phyloP scores from a whole-genome alignment of 2,888 invertebrate genomes.

The Leptinotarsa haldemani region DNA sequence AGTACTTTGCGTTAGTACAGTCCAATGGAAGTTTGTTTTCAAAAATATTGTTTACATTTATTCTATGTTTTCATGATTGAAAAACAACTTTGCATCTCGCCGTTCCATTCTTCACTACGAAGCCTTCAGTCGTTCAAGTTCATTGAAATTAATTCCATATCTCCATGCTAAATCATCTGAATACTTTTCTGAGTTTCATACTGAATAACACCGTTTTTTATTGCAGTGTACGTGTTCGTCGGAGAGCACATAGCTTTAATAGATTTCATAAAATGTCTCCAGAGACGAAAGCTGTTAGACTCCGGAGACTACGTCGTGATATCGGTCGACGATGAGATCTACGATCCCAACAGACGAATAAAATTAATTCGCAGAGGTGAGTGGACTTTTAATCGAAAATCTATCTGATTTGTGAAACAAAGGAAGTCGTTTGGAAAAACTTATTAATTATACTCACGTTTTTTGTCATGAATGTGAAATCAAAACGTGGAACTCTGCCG shows the following conservation, averaged over 20 bases:
- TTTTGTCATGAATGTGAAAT: too few relatives aligned
- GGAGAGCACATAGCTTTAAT: slow-evolving; percentile 89
- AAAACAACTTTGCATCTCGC: too few relatives aligned
- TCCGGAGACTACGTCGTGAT: slow-evolving; percentile 88
- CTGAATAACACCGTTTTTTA: slow-evolving; percentile 1
- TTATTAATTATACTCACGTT: too few relatives aligned
- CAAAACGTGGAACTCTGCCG: too few relatives aligned
- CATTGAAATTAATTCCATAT: not conserved
- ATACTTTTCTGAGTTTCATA: not conserved
- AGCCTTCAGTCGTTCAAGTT: not conserved
- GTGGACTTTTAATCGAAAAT: slow-evolving; percentile 32
- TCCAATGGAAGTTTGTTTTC: too few relatives aligned
- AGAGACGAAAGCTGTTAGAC: slow-evolving; percentile 78
- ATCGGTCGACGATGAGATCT: slow-evolving; percentile 89
- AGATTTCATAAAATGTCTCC: slow-evolving; percentile 84
- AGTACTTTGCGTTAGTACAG: too few relatives aligned
- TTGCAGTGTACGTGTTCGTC: slow-evolving; percentile 89
- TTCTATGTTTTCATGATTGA: too few relatives aligned
- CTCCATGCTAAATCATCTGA: slow-evolving; percentile 57
- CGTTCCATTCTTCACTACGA: too few relatives aligned
- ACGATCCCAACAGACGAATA: slow-evolving; percentile 74
- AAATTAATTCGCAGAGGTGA: slow-evolving; percentile 69
- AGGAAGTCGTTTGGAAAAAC: too few relatives aligned
- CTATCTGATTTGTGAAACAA: not conserved
- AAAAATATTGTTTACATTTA: too few relatives aligned